phyloP scores from a whole-genome alignment of 1,140 invertebrate species.

The Tetraneura akinire region DNA sequence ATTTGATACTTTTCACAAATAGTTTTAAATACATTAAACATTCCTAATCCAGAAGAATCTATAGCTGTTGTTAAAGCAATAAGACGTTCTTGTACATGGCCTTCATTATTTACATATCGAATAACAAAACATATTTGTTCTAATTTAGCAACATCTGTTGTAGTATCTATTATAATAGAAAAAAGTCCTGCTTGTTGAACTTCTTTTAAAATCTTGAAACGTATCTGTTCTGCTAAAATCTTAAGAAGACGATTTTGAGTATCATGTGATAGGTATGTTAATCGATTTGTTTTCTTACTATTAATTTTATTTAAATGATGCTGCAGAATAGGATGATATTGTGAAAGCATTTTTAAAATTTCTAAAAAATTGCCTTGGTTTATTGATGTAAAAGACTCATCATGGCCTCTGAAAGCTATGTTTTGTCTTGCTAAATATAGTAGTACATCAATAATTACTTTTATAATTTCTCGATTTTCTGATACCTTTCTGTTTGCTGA shows the following conservation, averaged over 20 bases:
- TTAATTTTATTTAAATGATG: not conserved
- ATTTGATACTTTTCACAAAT: no score
- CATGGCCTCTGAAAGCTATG: not conserved
- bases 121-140: not conserved
- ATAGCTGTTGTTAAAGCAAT: no score
- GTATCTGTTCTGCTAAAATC: not conserved
- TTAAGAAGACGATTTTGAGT: not conserved
- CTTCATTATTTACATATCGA: no score
- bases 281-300: not conserved
- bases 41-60: not conserved
- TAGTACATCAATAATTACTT: not conserved
- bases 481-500: not conserved
- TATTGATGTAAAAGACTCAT: not conserved
- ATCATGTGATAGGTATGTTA: not conserved
- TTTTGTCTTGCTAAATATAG: slow-evolving; percentile 3
- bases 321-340: not conserved
- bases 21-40: not conserved
- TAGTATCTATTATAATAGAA: not conserved
- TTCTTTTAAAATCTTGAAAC: not conserved
- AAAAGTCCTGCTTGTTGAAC: not conserved
- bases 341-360: not conserved
- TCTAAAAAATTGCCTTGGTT: not conserved
- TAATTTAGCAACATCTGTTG: not conserved
- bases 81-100: no score
- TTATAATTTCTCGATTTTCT: not conserved